Conservation (phyloP, 2,797 vertebrate genomes). For the Pogonophryne albipinna region DNA sequence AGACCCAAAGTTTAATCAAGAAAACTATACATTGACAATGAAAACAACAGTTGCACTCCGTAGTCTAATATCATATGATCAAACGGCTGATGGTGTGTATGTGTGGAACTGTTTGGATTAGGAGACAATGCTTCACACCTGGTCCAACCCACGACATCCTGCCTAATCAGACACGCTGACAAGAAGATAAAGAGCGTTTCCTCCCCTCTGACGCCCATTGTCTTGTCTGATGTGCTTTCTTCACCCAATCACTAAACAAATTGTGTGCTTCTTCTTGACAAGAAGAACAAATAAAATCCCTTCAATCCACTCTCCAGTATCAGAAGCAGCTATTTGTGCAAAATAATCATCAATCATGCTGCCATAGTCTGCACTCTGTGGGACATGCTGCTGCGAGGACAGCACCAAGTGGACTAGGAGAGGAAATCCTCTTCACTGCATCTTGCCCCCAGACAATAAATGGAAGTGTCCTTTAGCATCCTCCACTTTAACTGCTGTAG, state of each 20-base stretch:
- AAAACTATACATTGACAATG: background rate
- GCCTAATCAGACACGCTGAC: conserved; percentile 68
- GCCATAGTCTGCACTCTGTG: background rate
- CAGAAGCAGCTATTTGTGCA: background rate
- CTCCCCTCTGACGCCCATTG: conserved; percentile 61
- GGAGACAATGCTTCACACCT: conserved; percentile 67
- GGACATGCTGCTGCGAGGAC: conserved; percentile 33
- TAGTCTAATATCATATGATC: background rate
- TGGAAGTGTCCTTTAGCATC: conserved; percentile 78
- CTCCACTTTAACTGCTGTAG: conserved; percentile 39
- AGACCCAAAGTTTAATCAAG: background rate
- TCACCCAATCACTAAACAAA: conserved; percentile 34
- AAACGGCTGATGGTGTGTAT: background rate
- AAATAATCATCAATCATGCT: conserved; percentile 25
- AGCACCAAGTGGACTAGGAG: conserved; percentile 54
- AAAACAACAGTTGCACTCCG: too few species aligned
- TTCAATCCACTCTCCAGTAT: conserved; percentile 4
- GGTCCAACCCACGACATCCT: conserved; percentile 70
- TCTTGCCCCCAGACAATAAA: conserved; percentile 71
- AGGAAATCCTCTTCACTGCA: conserved; percentile 80
- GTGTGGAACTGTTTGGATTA: conserved; percentile 34
- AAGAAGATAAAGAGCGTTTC: conserved; percentile 70
- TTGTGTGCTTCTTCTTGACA: conserved; percentile 9
- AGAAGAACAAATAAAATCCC: conserved; percentile 14
- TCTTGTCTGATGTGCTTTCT: conserved; percentile 56